Conservation (phyloP, 2,797 vertebrate genomes). For the Eidolon dupreanum region DNA sequence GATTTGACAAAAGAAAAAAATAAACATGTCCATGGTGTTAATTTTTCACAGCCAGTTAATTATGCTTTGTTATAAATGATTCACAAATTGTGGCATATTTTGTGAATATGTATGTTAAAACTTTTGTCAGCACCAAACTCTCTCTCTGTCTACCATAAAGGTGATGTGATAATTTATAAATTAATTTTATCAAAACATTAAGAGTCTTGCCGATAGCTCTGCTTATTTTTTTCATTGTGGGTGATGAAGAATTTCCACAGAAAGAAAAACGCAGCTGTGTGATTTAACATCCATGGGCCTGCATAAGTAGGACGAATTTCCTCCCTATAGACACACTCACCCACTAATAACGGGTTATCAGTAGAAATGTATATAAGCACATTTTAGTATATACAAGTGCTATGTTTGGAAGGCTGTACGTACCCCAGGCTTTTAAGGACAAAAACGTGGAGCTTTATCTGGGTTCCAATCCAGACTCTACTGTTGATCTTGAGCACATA, state of each 20-base stretch:
- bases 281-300: neutral
- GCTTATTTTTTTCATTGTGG: constrained; percentile 34
- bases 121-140: constrained; percentile 67
- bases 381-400: neutral
- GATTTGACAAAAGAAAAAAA: constrained; percentile 16
- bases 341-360: neutral
- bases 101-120: constrained; percentile 59
- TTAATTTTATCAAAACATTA: neutral
- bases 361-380: neutral
- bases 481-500: neutral
- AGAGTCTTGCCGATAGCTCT: neutral
- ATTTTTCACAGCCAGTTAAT: constrained; percentile 50
- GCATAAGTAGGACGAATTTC: neutral
- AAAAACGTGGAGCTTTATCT: neutral
- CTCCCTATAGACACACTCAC: neutral
- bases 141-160: constrained; percentile 36
- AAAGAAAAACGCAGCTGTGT: neutral
- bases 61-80: neutral
- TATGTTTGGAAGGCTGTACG: neutral
- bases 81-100: constrained; percentile 46
- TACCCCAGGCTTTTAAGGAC: neutral
- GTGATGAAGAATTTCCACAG: constrained; percentile 60
- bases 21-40: neutral
- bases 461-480: neutral
- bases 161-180: neutral